These are phyloP conservation scores for Entomobrya proxima DNA, from an alignment of 2,888 invertebrate species.

Conservation along the genomic window DNA sequence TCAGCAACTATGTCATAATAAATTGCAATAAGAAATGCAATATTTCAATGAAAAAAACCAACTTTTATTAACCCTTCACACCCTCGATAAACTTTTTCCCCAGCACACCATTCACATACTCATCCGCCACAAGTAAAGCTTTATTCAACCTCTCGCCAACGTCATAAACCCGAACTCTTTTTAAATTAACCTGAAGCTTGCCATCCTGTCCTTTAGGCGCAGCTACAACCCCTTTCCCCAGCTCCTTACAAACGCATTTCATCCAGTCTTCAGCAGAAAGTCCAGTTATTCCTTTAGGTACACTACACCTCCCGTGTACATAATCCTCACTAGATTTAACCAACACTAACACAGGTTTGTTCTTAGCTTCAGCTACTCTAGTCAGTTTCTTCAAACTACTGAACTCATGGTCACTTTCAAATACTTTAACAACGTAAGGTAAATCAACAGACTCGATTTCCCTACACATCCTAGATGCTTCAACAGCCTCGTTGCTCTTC, in stretches of 20 bases:
- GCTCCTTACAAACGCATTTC: constrained; percentile 81
- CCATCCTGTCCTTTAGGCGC: constrained; percentile 82
- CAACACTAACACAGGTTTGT: constrained; percentile 83
- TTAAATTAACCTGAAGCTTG: constrained; percentile 83
- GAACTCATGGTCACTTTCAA: constrained; percentile 71
- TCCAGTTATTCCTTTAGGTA: constrained; percentile 80
- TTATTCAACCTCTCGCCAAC: constrained; percentile 68
- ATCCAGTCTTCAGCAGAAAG: constrained; percentile 87
- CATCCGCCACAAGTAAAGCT: constrained; percentile 69
- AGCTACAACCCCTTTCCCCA: constrained; percentile 79
- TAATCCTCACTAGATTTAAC: constrained; percentile 79
- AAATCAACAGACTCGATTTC: constrained; percentile 52
- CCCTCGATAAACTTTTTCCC: constrained; percentile 51
- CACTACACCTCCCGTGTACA: constrained; percentile 84
- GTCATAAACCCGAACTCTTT: constrained; percentile 81
- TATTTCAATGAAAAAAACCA: background rate
- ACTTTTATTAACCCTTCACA: background rate
- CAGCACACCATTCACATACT: constrained; percentile 47
- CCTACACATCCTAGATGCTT: constrained; percentile 63
- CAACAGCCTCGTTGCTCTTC: constrained; percentile 66
- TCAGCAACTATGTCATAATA: too few species aligned
- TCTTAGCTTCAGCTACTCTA: constrained; percentile 80
- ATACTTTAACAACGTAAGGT: constrained; percentile 58
- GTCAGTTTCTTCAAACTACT: constrained; percentile 82
- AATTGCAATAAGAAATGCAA: too few species aligned